These are phyloP conservation scores for Cyphomyrus discorhynchus DNA, from an alignment of 2,113 vertebrate species.

Conservation along the genomic window DNA sequence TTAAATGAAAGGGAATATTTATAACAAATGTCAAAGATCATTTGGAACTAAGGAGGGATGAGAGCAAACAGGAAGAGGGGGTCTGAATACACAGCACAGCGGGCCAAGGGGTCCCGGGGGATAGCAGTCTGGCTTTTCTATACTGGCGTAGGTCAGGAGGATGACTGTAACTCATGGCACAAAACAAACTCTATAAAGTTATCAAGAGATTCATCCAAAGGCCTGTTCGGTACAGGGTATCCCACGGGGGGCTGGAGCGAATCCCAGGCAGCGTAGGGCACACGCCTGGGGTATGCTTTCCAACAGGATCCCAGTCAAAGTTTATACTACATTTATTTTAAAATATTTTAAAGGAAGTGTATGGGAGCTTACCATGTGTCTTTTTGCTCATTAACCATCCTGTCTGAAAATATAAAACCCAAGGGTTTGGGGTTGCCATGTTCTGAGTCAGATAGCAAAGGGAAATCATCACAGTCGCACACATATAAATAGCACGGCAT, in stretches of 20 bases:
- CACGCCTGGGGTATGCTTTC: not conserved
- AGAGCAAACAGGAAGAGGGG: not conserved
- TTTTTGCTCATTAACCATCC: not conserved
- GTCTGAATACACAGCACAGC: not conserved
- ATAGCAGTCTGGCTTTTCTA: not conserved
- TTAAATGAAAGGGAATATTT: not conserved
- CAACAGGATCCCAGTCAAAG: not conserved
- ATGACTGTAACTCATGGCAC: not conserved
- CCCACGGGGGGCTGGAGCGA: not conserved
- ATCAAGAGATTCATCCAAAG: not conserved
- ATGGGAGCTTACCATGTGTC: not conserved
- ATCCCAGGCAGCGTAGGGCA: not conserved
- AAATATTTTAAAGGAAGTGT: not conserved
- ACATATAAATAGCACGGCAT: not conserved
- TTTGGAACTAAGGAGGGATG: not conserved
- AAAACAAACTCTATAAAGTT: not conserved
- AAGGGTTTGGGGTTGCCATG: not conserved
- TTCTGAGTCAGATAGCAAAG: slow-evolving; percentile 9
- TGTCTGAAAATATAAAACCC: not conserved
- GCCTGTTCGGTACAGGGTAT: not conserved
- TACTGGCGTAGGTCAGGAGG: not conserved
- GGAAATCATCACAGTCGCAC: not conserved
- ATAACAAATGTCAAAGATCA: not conserved
- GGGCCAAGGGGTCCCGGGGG: not conserved
- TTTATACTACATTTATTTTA: not conserved